Evolutionary conservation across 2,113 vertebrate genomes (phyloP).

Genomic region (Chionodraco myersi): DNA sequence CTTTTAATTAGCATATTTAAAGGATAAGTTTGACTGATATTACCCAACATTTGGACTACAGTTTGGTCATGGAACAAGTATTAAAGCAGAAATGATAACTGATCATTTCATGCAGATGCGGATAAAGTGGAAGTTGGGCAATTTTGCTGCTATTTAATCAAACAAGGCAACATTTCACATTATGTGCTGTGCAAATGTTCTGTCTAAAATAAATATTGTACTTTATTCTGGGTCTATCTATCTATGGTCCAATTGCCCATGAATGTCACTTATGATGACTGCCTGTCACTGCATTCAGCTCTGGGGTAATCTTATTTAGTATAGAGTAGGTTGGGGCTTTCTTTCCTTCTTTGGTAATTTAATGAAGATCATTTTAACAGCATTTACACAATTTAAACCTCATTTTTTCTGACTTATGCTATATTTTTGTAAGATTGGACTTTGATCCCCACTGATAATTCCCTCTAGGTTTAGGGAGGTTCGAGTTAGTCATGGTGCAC

Average conservation of each 20-base stretch:
- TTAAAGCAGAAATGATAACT: background rate
- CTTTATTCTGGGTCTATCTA: background rate
- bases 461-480: background rate
- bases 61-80: background rate
- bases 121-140: background rate
- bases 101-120: background rate
- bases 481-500: background rate
- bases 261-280: too few relatives aligned
- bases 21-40: background rate
- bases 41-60: background rate
- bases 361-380: too few relatives aligned
- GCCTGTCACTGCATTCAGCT: too few relatives aligned
- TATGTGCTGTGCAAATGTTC: background rate
- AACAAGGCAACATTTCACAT: background rate
- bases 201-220: constrained; percentile 5
- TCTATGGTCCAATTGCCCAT: too few relatives aligned
- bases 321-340: too few relatives aligned
- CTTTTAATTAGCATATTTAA: background rate
- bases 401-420: too few relatives aligned
- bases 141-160: background rate
- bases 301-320: too few relatives aligned
- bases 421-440: too few relatives aligned
- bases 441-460: background rate
- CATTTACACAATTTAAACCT: too few relatives aligned
- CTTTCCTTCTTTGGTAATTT: too few relatives aligned